phyloP scores from a whole-genome alignment of 1,140 invertebrate genomes.

The Polyergus mexicanus region DNA sequence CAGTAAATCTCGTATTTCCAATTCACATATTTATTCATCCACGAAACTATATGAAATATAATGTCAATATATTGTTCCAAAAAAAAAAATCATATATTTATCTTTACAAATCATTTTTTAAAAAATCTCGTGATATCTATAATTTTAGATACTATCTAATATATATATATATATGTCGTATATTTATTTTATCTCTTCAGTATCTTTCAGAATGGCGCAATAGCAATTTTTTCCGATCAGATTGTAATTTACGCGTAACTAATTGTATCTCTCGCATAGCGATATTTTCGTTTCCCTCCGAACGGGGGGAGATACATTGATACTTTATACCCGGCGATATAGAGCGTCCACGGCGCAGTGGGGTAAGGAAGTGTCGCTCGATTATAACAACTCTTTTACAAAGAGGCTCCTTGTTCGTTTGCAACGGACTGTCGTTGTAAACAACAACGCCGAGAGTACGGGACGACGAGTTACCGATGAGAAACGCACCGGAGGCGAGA shows the following conservation, averaged over 20 bases:
- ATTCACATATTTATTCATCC: too few species aligned
- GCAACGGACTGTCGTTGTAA: constrained; percentile 67
- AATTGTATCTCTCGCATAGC: constrained; percentile 57
- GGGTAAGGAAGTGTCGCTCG: constrained; percentile 32
- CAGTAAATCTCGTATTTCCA: background rate
- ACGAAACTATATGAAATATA: too few species aligned
- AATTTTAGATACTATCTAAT: background rate
- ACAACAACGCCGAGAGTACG: constrained; percentile 61
- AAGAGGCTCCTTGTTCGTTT: constrained; percentile 64
- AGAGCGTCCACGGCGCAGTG: background rate
- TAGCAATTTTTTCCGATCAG: constrained; percentile 29
- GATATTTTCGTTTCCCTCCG: constrained; percentile 29
- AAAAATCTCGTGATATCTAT: background rate
- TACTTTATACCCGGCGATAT: constrained; percentile 45
- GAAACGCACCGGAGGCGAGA: constrained; percentile 68
- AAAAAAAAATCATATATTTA: background rate
- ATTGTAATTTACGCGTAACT: constrained; percentile 54
- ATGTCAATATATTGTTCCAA: too few species aligned
- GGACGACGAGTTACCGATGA: constrained; percentile 30
- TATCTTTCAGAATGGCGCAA: background rate
- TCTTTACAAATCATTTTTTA: background rate
- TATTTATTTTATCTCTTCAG: background rate
- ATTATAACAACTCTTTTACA: constrained; percentile 71
- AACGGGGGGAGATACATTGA: constrained; percentile 45
- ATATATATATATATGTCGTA: background rate